Evolutionary conservation across 1,140 invertebrate genomes (phyloP), one percentile per base, ranked within the genome.

Genomic region (Uloborus diversus): DNA sequence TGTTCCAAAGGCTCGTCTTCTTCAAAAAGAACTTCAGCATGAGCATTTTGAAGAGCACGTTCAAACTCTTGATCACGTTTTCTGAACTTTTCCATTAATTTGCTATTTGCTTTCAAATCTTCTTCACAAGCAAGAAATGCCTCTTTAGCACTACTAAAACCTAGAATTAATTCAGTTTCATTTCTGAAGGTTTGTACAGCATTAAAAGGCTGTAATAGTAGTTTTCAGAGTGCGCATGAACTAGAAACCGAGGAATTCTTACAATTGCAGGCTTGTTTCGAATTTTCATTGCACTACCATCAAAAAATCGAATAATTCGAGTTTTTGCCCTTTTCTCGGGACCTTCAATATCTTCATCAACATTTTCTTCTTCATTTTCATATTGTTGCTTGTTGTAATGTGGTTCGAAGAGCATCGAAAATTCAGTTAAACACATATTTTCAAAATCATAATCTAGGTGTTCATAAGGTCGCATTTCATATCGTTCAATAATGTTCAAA

Each of bases 81-180:
- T 37, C 51, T 56, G 37, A 35, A 57, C 27, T 35, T 56, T 42
- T 71, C 68, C 49, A 70, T 33, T n/a, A 35, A 20, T 35, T 33
- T 25, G n/a, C 68, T 35, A 1, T 57, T n/a, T 25, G 33, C 53
- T 57, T 33, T 56, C 57, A 56, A 70, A n/a, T 35, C 23, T 28
- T 64, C 69, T 81, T 81, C 76, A 49, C 76, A 27, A 27, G 61
- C 80, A n/a, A n/a, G n/a, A n/a, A n/a, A n/a, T n/a, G n/a, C n/a
- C n/a, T n/a, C n/a, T n/a, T n/a, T n/a, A n/a, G 75, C 65, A 70
- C 25, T 80, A 65, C 71, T 59, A 49, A 42, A 73, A n/a, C 27
- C 57, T 47, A 49, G 20, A 14, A 80, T 28, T 14, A 81, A 59
- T 53, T 80, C 81, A 49, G 49, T 49, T 76, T 80, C 81, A 3